phyloP scores from a whole-genome alignment of 2,888 invertebrate species.

The Drosophila dives region DNA sequence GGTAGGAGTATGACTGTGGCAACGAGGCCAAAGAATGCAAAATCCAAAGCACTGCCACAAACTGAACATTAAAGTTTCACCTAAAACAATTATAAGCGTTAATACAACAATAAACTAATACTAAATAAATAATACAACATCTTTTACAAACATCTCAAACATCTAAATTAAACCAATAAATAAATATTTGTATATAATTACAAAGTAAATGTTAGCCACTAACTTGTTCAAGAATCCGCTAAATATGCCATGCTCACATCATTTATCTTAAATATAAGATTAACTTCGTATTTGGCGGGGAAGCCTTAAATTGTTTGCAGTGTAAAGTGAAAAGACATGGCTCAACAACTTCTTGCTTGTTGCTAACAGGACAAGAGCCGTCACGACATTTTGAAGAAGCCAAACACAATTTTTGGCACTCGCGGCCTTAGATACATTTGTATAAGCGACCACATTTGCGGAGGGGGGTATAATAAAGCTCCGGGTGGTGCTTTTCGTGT shows the following conservation, averaged over 20 bases:
- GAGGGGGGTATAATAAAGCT: conserved; percentile 29
- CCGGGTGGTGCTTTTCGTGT: neutral
- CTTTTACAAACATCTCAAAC: neutral
- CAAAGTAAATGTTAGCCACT: neutral
- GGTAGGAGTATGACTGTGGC: conserved; percentile 12
- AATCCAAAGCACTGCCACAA: conserved; percentile 39
- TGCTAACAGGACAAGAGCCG: conserved; percentile 52
- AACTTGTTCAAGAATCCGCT: neutral
- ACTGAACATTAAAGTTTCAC: conserved; percentile 12
- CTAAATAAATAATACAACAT: neutral
- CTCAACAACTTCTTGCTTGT: conserved; percentile 64
- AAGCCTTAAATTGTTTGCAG: conserved; percentile 29
- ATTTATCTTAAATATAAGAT: neutral
- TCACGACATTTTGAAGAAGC: conserved; percentile 46
- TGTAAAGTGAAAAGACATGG: conserved; percentile 34
- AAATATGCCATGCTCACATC: neutral
- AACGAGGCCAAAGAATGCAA: conserved; percentile 26
- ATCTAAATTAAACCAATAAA: neutral
- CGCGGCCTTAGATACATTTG: conserved; percentile 47
- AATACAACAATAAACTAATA: neutral
- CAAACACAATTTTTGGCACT: conserved; percentile 56
- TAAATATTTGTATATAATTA: neutral
- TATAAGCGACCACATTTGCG: conserved; percentile 29
- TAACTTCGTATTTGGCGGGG: neutral
- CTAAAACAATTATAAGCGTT: conserved; percentile 3